Evolutionary conservation across 2,888 invertebrate genomes (phyloP), one percentile per base, ranked within the genome.

Genomic region (Tanytarsus gracilentus): DNA sequence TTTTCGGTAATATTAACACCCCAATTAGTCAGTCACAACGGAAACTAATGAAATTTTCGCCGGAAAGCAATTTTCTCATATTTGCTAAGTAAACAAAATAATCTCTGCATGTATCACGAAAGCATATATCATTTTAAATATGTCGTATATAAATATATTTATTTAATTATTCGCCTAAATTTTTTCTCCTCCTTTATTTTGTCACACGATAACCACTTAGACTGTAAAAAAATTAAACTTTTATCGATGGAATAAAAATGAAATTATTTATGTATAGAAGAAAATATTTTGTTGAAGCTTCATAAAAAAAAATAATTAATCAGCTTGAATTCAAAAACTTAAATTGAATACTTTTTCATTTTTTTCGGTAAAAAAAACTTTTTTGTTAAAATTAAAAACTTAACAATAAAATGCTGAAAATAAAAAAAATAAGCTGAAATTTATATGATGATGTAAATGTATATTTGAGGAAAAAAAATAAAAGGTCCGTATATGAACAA

Each of bases 371-470:
- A 11, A 39, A 14, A n/a, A 40, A 40, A 4, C n/a, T 14, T 6
- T 36, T 36, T 36, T 36, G 16, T 36, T 36, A 33, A 5, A 33
- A 33, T 9, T 11, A 33, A 33, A 4, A 9, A 11, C n/a, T 33
- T 33, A 23, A 23, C 44, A 44, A 23, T 23, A 18, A 33, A 36
- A 44, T 44, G 18, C 44, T 44, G n/a, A 44, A 44, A 40, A 44
- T 44, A 23, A 44, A 23, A 23, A 53, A 18, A 11, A 23, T 53
- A 53, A 53, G 53, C 53, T 53, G 53, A 36, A 33, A 36, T 53
- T 53, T 53, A 53, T 44, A 44, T 44, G 44, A 44, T 33, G 53
- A 53, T 36, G 53, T 53, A 53, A 53, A 53, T 53, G 53, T 53
- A 53, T 53, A 53, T 53, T 51, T 53, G 23, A 51, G 26, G 27